phyloP scores from a whole-genome alignment of 1,140 invertebrate genomes.

The Sminthurides bifidus region DNA sequence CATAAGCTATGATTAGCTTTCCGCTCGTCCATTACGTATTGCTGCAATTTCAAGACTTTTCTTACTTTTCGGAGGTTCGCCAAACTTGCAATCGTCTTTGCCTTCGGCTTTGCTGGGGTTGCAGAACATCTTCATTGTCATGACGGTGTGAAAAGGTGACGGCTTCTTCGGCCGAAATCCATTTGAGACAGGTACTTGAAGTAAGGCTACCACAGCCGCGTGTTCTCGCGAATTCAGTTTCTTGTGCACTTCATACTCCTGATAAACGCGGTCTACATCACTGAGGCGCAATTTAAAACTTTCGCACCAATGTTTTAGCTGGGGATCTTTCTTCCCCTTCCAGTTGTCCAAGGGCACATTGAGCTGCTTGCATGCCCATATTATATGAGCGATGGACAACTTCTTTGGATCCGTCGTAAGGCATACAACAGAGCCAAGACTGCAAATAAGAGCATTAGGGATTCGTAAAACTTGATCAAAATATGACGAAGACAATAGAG shows the following conservation, averaged over 20 bases:
- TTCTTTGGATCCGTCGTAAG: background rate
- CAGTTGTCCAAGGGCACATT: background rate
- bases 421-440: background rate
- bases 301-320: background rate
- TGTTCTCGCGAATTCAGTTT: background rate
- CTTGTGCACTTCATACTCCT: background rate
- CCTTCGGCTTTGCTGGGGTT: too few species aligned
- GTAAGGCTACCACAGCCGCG: too few species aligned
- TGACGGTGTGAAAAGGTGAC: too few species aligned
- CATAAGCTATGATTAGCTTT: too few species aligned
- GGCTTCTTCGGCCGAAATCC: too few species aligned
- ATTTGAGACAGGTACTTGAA: too few species aligned
- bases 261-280: background rate
- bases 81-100: too few species aligned
- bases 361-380: background rate
- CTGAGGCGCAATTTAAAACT: background rate
- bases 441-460: background rate
- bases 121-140: too few species aligned
- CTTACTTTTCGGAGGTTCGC: too few species aligned
- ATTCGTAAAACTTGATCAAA: background rate
- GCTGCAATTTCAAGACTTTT: too few species aligned
- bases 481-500: background rate
- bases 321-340: background rate
- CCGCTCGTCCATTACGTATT: too few species aligned
- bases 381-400: background rate